Conservation (phyloP, 2,113 vertebrate species). For the Pholis gunnellus region DNA sequence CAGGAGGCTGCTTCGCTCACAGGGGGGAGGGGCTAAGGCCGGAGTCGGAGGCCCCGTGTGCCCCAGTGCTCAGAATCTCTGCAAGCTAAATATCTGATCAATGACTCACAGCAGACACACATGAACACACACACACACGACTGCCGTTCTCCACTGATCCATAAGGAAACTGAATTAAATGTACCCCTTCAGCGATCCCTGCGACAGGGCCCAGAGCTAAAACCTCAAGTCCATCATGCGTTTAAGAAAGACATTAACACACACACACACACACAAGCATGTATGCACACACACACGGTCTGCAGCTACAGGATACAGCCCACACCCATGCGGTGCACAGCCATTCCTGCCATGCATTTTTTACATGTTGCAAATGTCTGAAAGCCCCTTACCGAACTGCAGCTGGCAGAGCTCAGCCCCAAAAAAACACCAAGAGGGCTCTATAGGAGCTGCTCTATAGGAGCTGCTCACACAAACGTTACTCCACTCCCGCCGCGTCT, state of each 20-base stretch:
- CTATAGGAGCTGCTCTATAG: slow-evolving; percentile 7
- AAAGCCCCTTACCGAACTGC: slow-evolving; percentile 58
- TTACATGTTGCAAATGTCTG: slow-evolving; percentile 78
- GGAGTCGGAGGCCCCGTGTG: slow-evolving; percentile 59
- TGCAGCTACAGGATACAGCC: slow-evolving; percentile 74
- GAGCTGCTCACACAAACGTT: slow-evolving; percentile 14
- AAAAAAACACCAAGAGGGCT: slow-evolving; percentile 14
- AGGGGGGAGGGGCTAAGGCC: slow-evolving; percentile 51
- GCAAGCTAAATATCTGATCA: slow-evolving; percentile 85
- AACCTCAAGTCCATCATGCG: slow-evolving; percentile 31
- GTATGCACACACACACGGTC: slow-evolving; percentile 13
- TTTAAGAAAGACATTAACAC: slow-evolving; percentile 13
- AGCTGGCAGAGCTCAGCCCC: slow-evolving; percentile 50
- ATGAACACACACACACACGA: slow-evolving; percentile 26
- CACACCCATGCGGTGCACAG: slow-evolving; percentile 77
- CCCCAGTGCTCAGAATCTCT: slow-evolving; percentile 65
- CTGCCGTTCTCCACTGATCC: slow-evolving; percentile 46
- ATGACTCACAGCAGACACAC: slow-evolving; percentile 81
- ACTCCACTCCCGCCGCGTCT: background rate
- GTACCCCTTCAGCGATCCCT: slow-evolving; percentile 31
- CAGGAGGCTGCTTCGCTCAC: slow-evolving; percentile 50
- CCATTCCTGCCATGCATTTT: slow-evolving; percentile 74
- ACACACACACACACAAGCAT: background rate
- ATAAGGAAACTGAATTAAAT: slow-evolving; percentile 54
- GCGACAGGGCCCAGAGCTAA: slow-evolving; percentile 33